Base-by-base conservation (phyloP, 2,113 vertebrate genomes). In the Salvelinus alpinus region DNA sequence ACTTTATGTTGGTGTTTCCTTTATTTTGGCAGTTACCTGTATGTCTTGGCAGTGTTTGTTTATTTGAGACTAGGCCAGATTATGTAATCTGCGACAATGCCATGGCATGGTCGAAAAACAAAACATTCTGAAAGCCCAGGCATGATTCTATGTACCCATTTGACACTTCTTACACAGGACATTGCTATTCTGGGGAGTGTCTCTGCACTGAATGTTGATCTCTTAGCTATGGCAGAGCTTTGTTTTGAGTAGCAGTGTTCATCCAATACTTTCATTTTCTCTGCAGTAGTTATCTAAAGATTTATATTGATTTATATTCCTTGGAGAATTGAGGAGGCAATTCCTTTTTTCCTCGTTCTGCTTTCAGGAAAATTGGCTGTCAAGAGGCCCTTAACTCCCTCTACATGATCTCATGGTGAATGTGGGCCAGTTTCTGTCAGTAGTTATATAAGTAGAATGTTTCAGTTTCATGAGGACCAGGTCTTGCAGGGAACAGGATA, bases 51-150 rank as follows among this genome's bases (percentile, higher is more conserved):
- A 44, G 38, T 44, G 38, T 44, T 57, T 20, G 14, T 57, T 57
- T 18, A 20, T 57, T 4, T 57, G 54, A 20, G 18, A 18, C 27
- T 31, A 31, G 27, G 64, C 4, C 27, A 18, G 5, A 44, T 44
- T 2, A 66, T 66, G 22, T 77, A 81, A 88, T 82, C 54, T 60
- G 27, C 3, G 5, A 3, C 22, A 20, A 68, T 76, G 84, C 78
- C n/a, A 57, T 80, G 73, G 47, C 81, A 87, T 69, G 70, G 18
- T 67, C 64, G 12, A 22, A 27, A 38, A 7, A 66, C 8, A 31
- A 47, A 75, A 66, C n/a, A 0, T 4, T 29, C 64, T 22, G 27
- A 72, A 74, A 82, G 57, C 75, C 73, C 31, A 54, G 3, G 24
- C 51, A 31, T 75, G 25, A 68, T 71, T 57, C 78, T 54, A 18